A percentile compares a stretch with the other conserved stretches of the same genome.
Evolutionary conservation across 2,797 vertebrate species (phyloP).

Genomic region (Tamandua tetradactyla): DNA sequence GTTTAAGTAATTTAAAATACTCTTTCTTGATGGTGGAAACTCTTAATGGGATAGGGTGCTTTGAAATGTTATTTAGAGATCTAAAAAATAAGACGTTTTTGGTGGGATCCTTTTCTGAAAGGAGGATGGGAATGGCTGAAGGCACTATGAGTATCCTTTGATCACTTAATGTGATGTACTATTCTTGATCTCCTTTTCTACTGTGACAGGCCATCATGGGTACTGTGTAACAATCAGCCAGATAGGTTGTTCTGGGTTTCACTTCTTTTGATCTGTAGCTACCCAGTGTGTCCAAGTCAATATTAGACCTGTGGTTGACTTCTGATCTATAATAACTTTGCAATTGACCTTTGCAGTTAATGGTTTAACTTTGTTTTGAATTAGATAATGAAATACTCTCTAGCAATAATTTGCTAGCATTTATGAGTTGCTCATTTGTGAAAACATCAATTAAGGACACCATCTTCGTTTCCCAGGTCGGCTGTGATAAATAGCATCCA

Average conservation of each 20-base stretch:
- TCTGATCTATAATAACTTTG: not conserved
- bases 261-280: not conserved
- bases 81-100: not conserved
- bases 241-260: not conserved
- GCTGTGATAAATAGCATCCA: no score
- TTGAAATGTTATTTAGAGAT: not conserved
- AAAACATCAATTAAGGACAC: not conserved
- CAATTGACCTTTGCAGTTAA: not conserved
- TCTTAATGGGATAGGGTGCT: not conserved
- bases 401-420: not conserved
- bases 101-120: not conserved
- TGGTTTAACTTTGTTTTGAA: not conserved
- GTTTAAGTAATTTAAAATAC: not conserved
- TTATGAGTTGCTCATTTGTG: not conserved
- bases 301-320: not conserved
- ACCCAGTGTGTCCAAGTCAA: not conserved
- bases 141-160: not conserved
- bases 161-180: not conserved
- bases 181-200: not conserved
- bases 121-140: not conserved
- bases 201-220: accelerated
- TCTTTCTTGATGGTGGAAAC: not conserved
- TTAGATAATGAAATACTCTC: not conserved
- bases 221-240: not conserved
- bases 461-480: no score